Percentiles rank a stretch among this genome's conserved stretches.
phyloP scores from a whole-genome alignment of 2,113 vertebrate species.

The Zeus faber region DNA sequence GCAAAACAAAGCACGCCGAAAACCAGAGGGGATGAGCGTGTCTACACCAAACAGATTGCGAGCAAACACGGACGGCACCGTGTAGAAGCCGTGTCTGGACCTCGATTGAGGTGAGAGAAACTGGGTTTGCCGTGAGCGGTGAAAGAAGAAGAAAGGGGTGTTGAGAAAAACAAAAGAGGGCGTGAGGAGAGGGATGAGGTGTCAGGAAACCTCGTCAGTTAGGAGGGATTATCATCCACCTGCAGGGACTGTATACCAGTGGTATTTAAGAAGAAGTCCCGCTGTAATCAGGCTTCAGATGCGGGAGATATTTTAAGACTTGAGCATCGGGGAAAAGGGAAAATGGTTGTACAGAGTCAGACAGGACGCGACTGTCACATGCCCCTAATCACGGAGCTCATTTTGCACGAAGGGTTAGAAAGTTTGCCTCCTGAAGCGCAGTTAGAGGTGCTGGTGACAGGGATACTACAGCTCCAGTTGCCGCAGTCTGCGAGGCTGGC shows the following conservation, averaged over 20 bases:
- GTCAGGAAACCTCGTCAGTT: too few relatives aligned
- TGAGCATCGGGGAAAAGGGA: conserved; percentile 40
- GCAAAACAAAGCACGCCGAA: conserved; percentile 45
- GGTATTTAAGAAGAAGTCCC: too few relatives aligned
- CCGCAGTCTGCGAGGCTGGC: conserved; percentile 50
- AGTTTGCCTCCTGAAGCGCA: conserved; percentile 32
- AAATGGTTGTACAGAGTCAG: too few relatives aligned
- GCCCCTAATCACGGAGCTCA: conserved; percentile 24
- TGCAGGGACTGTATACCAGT: too few relatives aligned
- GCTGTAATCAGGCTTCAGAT: too few relatives aligned
- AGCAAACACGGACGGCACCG: conserved; percentile 35
- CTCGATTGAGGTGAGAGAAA: conserved; percentile 22
- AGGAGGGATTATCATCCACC: too few relatives aligned
- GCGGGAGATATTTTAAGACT: conserved; percentile 41
- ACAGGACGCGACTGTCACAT: conserved; percentile 23
- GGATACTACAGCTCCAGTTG: conserved; percentile 49
- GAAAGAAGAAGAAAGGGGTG: conserved; percentile 9
- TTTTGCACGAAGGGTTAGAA: conserved; percentile 34
- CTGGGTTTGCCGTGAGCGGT: conserved; percentile 3
- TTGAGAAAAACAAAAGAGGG: conserved; percentile 21
- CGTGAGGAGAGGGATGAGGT: conserved; percentile 51
- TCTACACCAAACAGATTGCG: conserved; percentile 41
- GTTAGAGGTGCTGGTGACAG: conserved; percentile 45
- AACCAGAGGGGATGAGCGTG: conserved; percentile 29
- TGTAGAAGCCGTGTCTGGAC: conserved; percentile 25